phyloP scores from a whole-genome alignment of 1,140 invertebrate species.

The Neodiprion pinetum region DNA sequence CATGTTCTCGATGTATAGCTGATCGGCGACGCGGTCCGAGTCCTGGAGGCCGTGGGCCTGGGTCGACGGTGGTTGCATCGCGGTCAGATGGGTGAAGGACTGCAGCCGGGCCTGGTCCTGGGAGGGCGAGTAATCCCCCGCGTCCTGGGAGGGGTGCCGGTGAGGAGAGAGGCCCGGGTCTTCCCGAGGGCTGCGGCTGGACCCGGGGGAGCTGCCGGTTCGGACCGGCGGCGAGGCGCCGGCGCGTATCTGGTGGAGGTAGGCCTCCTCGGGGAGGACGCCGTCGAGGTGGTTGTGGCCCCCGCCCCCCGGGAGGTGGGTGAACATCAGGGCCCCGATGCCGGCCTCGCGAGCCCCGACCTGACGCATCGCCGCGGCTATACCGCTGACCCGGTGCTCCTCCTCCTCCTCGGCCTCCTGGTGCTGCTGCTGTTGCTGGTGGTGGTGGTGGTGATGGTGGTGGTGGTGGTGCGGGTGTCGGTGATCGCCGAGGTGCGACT shows the following conservation, averaged over 20 bases:
- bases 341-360: slow-evolving; percentile 39
- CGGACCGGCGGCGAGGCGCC: slow-evolving; percentile 44
- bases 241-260: slow-evolving; percentile 47
- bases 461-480: slow-evolving; percentile 16
- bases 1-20: slow-evolving; percentile 51
- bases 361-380: slow-evolving; percentile 44
- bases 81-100: slow-evolving; percentile 53
- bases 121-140: slow-evolving; percentile 45
- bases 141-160: slow-evolving; percentile 34
- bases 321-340: slow-evolving; percentile 39
- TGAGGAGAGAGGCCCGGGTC: slow-evolving; percentile 44
- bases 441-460: slow-evolving; percentile 28
- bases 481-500: neutral
- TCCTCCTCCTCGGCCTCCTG: slow-evolving; percentile 33
- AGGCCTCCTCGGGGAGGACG: slow-evolving; percentile 42
- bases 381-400: slow-evolving; percentile 39
- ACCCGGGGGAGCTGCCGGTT: slow-evolving; percentile 53
- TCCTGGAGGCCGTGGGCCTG: slow-evolving; percentile 43
- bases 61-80: slow-evolving; percentile 51
- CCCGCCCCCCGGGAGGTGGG: slow-evolving; percentile 28
- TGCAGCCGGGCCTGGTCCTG: slow-evolving; percentile 47
- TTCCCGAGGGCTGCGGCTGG: slow-evolving; percentile 53
- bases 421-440: slow-evolving; percentile 18
- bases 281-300: slow-evolving; percentile 41
- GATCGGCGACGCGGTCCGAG: slow-evolving; percentile 44